phyloP scores from a whole-genome alignment of 2,888 invertebrate species.

The Thymelicus sylvestris region DNA sequence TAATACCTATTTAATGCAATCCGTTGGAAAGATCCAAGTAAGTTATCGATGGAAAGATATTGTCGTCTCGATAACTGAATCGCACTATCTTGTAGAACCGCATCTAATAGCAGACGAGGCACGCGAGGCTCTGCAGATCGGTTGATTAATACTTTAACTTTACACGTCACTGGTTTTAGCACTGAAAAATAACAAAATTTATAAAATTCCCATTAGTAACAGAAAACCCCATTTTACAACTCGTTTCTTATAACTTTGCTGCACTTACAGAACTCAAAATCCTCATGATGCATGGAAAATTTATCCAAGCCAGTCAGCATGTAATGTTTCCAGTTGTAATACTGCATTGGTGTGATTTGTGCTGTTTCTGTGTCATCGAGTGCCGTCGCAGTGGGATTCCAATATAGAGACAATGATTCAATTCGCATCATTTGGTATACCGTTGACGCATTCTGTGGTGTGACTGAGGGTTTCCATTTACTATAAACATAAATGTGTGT shows the following conservation, averaged over 20 bases:
- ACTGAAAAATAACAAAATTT: constrained; percentile 77
- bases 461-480: constrained; percentile 91
- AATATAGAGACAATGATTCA: constrained; percentile 90
- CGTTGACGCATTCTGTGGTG: constrained; percentile 82
- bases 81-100: constrained; percentile 90
- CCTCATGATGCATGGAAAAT: constrained; percentile 90
- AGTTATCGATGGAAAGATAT: constrained; percentile 86
- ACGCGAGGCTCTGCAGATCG: constrained; percentile 86
- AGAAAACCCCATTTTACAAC: too few species aligned
- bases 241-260: not conserved
- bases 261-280: constrained; percentile 92
- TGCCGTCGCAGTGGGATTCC: constrained; percentile 87
- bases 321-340: constrained; percentile 89
- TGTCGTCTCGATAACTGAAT: constrained; percentile 89
- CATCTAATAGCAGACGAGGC: constrained; percentile 86
- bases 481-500: constrained; percentile 59
- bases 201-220: too few species aligned
- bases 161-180: constrained; percentile 90
- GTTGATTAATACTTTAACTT: constrained; percentile 90
- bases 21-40: constrained; percentile 85
- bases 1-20: constrained; percentile 87
- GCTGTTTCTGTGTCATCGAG: constrained; percentile 82
- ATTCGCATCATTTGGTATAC: constrained; percentile 91
- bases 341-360: constrained; percentile 82
- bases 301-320: constrained; percentile 91